Evolutionary conservation across 2,797 vertebrate species (phyloP).

Genomic region (Clamator glandarius): DNA sequence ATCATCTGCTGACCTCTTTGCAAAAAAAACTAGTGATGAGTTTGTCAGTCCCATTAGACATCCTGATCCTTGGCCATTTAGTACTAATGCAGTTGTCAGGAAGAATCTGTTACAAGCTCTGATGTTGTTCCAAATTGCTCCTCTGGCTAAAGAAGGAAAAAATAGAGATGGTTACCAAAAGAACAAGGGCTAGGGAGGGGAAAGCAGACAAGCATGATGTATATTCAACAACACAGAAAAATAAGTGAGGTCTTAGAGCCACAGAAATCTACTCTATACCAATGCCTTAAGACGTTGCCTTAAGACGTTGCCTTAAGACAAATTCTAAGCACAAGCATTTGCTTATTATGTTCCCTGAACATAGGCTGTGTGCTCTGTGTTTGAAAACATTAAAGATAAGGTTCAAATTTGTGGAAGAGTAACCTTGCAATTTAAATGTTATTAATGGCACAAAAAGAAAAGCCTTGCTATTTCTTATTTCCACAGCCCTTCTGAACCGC

Average conservation of each 20-base stretch:
- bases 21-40: neutral
- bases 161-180: neutral
- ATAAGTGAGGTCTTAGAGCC: neutral
- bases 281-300: neutral
- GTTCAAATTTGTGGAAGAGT: neutral
- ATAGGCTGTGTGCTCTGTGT: neutral
- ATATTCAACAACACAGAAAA: neutral
- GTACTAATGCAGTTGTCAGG: conserved; percentile 32
- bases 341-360: neutral
- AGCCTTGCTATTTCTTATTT: neutral
- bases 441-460: neutral
- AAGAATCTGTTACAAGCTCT: conserved; percentile 17
- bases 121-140: conserved; percentile 1
- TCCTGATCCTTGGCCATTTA: conserved; percentile 9
- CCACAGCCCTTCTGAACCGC: neutral
- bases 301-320: neutral
- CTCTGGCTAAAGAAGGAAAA: neutral
- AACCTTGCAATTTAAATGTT: neutral
- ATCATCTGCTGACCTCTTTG: neutral
- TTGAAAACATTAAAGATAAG: neutral
- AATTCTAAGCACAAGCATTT: neutral
- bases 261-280: neutral
- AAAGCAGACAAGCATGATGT: neutral
- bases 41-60: conserved; percentile 10
- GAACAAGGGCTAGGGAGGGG: neutral